Conservation (phyloP, 2,888 invertebrate genomes). For the Hoplodrina blanda region DNA sequence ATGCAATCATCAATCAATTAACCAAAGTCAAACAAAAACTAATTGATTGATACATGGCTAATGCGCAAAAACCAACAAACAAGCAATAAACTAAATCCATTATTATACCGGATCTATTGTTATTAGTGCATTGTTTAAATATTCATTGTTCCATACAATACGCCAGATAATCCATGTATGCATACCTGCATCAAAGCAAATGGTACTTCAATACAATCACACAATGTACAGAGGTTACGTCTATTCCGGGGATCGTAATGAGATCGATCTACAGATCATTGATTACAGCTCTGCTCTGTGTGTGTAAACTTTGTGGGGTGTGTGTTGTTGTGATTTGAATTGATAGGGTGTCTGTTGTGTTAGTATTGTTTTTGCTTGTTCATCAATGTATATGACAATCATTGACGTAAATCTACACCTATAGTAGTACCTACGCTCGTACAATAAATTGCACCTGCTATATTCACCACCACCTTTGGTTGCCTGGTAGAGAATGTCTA, state of each 20-base stretch:
- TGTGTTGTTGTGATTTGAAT: not conserved
- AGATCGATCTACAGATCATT: slow-evolving; percentile 31
- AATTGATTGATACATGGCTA: not conserved
- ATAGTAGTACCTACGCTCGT: too few species aligned
- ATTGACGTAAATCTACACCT: too few species aligned
- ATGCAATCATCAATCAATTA: not conserved
- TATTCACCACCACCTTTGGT: too few species aligned
- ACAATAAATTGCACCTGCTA: too few species aligned
- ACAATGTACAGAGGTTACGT: slow-evolving; percentile 1
- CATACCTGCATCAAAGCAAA: slow-evolving; percentile 30
- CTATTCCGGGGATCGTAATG: slow-evolving; percentile 37
- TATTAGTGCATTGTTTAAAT: slow-evolving; percentile 45
- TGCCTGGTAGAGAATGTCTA: too few species aligned
- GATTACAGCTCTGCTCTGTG: not conserved
- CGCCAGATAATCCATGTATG: slow-evolving; percentile 39
- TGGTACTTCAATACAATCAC: slow-evolving; percentile 8
- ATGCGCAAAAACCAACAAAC: not conserved
- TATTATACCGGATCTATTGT: not conserved
- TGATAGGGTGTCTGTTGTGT: not conserved
- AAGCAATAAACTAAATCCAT: slow-evolving; percentile 5
- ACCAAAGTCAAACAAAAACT: not conserved
- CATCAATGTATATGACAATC: not conserved
- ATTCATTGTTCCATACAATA: slow-evolving; percentile 42
- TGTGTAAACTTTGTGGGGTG: not conserved
- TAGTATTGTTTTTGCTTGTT: not conserved